A percentile compares a stretch with the other conserved stretches of the same genome.
Evolutionary conservation across 2,797 vertebrate species (phyloP).

Genomic region (Choloepus didactylus): DNA sequence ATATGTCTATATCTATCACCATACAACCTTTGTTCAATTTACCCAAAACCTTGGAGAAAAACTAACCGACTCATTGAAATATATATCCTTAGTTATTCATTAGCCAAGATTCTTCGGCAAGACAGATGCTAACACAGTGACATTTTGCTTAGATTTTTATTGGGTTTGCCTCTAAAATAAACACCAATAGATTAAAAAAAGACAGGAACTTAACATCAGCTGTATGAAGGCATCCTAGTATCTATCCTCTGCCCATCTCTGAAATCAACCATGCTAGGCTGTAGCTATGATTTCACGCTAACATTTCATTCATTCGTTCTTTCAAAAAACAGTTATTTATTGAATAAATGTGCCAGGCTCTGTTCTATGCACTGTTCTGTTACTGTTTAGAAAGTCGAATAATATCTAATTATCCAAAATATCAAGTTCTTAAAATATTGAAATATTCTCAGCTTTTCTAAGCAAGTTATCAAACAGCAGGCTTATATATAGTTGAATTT

Average conservation of each 20-base stretch:
- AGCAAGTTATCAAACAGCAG: neutral
- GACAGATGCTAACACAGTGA: neutral
- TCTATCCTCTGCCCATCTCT: neutral
- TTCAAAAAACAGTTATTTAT: neutral
- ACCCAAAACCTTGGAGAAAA: neutral
- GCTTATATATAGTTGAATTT: neutral
- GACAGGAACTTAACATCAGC: neutral
- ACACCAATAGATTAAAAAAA: conserved; percentile 1
- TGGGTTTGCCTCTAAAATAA: conserved; percentile 3
- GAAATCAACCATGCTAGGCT: neutral
- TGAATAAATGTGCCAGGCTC: neutral
- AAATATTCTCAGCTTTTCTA: conserved; percentile 10
- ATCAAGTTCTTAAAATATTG: conserved; percentile 25
- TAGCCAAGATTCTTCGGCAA: neutral
- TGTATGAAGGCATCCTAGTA: neutral
- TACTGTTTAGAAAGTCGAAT: conserved; percentile 19
- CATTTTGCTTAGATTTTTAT: neutral
- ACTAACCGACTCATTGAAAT: neutral
- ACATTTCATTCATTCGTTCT: conserved; percentile 3
- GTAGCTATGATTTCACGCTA: neutral
- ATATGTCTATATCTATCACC: neutral
- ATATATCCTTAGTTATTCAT: neutral
- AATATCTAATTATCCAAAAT: neutral
- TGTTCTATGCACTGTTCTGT: neutral
- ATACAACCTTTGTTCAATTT: neutral